Evolutionary conservation across 2,888 invertebrate genomes (phyloP).

Genomic region (Agrotis exclamationis): DNA sequence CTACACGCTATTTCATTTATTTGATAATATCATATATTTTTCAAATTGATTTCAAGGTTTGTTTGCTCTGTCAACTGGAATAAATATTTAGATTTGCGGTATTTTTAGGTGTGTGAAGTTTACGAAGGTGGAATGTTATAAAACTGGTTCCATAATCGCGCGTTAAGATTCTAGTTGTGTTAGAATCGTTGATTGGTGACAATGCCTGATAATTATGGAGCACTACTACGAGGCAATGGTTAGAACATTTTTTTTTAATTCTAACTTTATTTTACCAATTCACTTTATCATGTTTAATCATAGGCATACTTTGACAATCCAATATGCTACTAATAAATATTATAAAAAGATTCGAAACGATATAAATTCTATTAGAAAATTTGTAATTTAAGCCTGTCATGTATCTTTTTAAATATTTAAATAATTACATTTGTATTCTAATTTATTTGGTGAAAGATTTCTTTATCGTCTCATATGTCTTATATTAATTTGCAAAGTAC

Average conservation of each 20-base stretch:
- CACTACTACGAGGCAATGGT: conserved; percentile 48
- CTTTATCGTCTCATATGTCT: too few species aligned
- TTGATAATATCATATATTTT: conserved; percentile 40
- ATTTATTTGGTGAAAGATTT: too few species aligned
- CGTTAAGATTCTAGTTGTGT: conserved; percentile 21
- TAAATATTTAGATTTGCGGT: conserved; percentile 44
- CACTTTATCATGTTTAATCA: not conserved
- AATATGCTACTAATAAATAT: too few species aligned
- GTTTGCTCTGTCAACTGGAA: conserved; percentile 55
- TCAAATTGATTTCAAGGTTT: conserved; percentile 64
- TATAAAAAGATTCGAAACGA: too few species aligned
- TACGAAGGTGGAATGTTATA: conserved; percentile 31
- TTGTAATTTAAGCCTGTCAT: too few species aligned
- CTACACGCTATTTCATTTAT: conserved; percentile 52
- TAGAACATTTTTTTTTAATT: conserved; percentile 8
- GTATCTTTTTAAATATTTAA: too few species aligned
- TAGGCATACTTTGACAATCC: not conserved
- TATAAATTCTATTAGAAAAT: too few species aligned
- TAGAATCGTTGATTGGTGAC: conserved; percentile 19
- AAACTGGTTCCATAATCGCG: conserved; percentile 44
- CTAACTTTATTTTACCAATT: too few species aligned
- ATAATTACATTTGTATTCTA: too few species aligned
- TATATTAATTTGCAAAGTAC: too few species aligned
- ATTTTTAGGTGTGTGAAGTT: conserved; percentile 50
- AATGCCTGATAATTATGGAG: conserved; percentile 55